Evolutionary conservation across 2,113 vertebrate species (phyloP).

Genomic region (Todiramphus chloris): DNA sequence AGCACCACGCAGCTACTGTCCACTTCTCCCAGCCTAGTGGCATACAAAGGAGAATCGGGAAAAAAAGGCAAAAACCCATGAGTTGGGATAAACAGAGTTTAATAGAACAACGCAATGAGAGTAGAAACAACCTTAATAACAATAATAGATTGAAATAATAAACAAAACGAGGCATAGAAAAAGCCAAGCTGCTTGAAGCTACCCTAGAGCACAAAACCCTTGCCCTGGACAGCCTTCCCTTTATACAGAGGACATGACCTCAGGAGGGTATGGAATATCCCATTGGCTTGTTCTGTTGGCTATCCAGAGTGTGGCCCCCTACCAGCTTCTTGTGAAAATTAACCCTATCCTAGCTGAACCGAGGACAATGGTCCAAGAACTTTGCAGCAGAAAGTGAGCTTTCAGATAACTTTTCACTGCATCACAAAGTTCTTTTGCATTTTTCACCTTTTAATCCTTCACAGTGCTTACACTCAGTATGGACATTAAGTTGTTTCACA

Average conservation of each 20-base stretch:
- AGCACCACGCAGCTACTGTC: neutral
- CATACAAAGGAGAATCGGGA: neutral
- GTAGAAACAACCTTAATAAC: neutral
- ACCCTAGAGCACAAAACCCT: neutral
- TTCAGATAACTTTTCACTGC: neutral
- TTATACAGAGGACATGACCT: neutral
- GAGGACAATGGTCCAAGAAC: neutral
- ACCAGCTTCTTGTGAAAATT: neutral
- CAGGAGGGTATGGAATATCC: neutral
- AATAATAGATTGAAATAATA: neutral
- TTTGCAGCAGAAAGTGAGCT: neutral
- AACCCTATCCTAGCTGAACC: neutral
- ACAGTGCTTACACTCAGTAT: neutral
- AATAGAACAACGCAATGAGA: neutral
- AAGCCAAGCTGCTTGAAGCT: neutral
- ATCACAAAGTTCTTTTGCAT: neutral
- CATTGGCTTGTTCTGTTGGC: neutral
- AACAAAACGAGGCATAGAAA: no score
- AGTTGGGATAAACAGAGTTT: neutral
- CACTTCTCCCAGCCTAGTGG: neutral
- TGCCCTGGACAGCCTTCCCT: neutral
- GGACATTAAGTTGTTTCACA: neutral
- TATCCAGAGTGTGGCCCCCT: neutral
- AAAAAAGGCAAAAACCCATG: neutral
- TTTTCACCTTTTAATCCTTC: neutral